Conservation (phyloP, 1,140 invertebrate genomes). For the Diabrotica virgifera region DNA sequence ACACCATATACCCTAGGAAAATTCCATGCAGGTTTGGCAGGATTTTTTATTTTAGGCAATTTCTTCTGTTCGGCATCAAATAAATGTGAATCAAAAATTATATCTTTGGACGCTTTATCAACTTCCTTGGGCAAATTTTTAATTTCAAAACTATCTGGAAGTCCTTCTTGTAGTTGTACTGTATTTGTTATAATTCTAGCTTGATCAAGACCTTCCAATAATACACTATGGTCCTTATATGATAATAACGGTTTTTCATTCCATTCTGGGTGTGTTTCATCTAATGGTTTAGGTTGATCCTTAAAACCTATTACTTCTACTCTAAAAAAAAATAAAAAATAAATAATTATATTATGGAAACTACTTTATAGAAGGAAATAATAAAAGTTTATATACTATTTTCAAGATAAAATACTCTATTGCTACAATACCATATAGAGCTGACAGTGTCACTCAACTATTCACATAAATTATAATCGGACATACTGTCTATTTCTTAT, state of each 20-base stretch:
- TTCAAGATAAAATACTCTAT: too few species aligned
- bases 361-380: not conserved
- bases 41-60: conserved; percentile 69
- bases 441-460: too few species aligned
- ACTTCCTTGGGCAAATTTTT: conserved; percentile 48
- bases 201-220: conserved; percentile 69
- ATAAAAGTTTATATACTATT: too few species aligned
- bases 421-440: too few species aligned
- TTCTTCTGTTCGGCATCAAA: conserved; percentile 77
- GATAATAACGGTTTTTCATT: conserved; percentile 59
- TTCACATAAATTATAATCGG: too few species aligned
- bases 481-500: too few species aligned
- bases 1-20: conserved; percentile 73
- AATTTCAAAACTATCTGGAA: conserved; percentile 59
- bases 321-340: conserved; percentile 41
- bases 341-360: not conserved
- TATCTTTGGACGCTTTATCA: conserved; percentile 57
- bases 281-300: conserved; percentile 43
- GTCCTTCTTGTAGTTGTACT: conserved; percentile 57
- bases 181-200: conserved; percentile 74
- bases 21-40: conserved; percentile 64
- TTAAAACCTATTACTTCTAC: conserved; percentile 51
- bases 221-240: conserved; percentile 60
- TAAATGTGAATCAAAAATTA: conserved; percentile 67
- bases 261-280: conserved; percentile 63